Evolutionary conservation across 2,888 invertebrate species (phyloP), one percentile per base, ranked within the genome.

Genomic region (Lycocerus yunnanus): DNA sequence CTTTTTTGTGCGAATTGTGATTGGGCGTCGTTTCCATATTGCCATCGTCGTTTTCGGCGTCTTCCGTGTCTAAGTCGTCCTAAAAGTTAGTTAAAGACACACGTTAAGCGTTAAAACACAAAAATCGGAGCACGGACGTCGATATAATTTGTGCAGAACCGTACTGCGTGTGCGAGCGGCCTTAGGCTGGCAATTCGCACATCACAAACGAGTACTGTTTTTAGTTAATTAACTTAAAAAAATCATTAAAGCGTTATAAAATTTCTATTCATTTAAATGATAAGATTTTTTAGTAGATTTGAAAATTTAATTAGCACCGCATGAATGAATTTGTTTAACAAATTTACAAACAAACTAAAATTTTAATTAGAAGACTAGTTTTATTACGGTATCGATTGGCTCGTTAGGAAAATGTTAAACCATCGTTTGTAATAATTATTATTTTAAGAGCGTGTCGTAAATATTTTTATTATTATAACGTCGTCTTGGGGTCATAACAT

Each of bases 51-150:
- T 15, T 61, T 18, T 59, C 59, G 2, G 59, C 8, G 14, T 79
- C 75, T 71, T 78, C 71, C 69, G 78, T 74, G 72, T 83, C 82
- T 68, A 83, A 81, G 68, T 85, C 80, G 67, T 86, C 85, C 85
- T 85, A 81, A 76, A 84, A 84, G 84, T 84, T 84, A 84, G 84
- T 83, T 16, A 43, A n/a, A 43, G 58, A 43, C 58, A 66, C 58
- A 68, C 15, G 59, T 5, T 72, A 63, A 66, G 65, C 27, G 58
- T 60, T 59, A 69, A 60, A 67, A 71, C 68, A 61, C 11, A 70
- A 68, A 69, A 24, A 20, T 6, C 4, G 21, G n/a, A n/a, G n/a
- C n/a, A 27, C 27, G n/a, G 43, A 43, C 43, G 43, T 43, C 43
- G 43, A 43, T 6, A 2, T n/a, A n/a, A 8, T 43, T n/a, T 43